Percentiles rank a stretch among this genome's conserved stretches.
Conservation (phyloP, 2,888 invertebrate genomes). For the Andrena dorsata region DNA sequence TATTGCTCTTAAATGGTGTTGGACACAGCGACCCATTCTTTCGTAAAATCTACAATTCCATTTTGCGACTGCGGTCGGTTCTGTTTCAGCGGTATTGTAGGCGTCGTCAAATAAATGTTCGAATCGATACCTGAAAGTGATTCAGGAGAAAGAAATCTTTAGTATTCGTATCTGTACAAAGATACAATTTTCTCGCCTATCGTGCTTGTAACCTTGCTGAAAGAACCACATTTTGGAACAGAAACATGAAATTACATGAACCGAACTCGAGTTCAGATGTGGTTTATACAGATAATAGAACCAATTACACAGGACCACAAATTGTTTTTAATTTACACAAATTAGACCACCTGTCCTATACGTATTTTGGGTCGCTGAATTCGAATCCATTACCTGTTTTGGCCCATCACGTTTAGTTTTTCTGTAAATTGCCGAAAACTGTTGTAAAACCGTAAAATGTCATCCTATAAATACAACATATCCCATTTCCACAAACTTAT, state of each 20-base stretch:
- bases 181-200: not conserved
- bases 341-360: too few species aligned
- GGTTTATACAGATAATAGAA: not conserved
- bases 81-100: not conserved
- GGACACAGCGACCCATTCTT: not conserved
- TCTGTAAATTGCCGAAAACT: too few species aligned
- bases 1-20: not conserved
- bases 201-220: not conserved
- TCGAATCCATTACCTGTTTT: too few species aligned
- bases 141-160: not conserved
- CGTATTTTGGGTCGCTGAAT: too few species aligned
- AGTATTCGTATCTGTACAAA: not conserved
- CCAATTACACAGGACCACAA: too few species aligned
- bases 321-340: too few species aligned
- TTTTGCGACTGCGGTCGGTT: conserved; percentile 1
- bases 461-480: too few species aligned
- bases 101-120: not conserved
- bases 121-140: conserved; percentile 6
- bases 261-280: not conserved
- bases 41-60: conserved; percentile 15
- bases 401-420: too few species aligned
- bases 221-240: not conserved
- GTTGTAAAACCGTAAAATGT: too few species aligned
- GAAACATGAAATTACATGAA: not conserved
- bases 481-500: too few species aligned